These are phyloP conservation scores for Oceanodroma leucorhoa DNA, from an alignment of 2,797 vertebrate species.

Conservation along the genomic window DNA sequence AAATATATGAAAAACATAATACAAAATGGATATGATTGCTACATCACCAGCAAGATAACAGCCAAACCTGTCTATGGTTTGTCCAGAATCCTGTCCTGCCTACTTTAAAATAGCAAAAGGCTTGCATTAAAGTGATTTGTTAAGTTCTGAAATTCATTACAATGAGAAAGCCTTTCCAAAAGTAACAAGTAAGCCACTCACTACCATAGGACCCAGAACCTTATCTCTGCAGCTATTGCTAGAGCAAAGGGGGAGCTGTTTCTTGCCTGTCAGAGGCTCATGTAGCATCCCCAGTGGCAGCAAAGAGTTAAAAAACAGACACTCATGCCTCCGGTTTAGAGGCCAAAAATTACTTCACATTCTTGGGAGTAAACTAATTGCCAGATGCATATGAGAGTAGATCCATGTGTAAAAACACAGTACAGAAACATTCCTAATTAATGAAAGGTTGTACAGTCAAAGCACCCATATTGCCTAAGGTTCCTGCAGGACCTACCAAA, in stretches of 20 bases:
- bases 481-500: constrained; percentile 20
- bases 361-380: constrained; percentile 72
- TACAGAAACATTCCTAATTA: constrained; percentile 18
- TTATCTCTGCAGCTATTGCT: background rate
- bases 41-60: background rate
- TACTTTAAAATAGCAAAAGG: background rate
- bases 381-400: constrained; percentile 70
- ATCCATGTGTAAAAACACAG: constrained; percentile 63
- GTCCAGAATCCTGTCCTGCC: background rate
- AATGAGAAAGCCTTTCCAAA: background rate
- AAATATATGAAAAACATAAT: background rate
- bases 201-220: background rate
- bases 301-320: constrained; percentile 64
- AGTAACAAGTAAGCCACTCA: background rate
- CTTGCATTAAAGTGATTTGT: background rate
- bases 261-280: background rate
- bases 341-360: constrained; percentile 77
- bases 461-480: constrained; percentile 42
- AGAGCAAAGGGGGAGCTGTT: background rate
- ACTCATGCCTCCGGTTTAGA: constrained; percentile 19
- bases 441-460: background rate
- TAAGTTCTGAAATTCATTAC: background rate
- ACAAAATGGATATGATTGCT: background rate
- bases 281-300: background rate
- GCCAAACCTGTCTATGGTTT: background rate